Base-by-base conservation (phyloP, 2,888 invertebrate species). In the Acronicta aceris region DNA sequence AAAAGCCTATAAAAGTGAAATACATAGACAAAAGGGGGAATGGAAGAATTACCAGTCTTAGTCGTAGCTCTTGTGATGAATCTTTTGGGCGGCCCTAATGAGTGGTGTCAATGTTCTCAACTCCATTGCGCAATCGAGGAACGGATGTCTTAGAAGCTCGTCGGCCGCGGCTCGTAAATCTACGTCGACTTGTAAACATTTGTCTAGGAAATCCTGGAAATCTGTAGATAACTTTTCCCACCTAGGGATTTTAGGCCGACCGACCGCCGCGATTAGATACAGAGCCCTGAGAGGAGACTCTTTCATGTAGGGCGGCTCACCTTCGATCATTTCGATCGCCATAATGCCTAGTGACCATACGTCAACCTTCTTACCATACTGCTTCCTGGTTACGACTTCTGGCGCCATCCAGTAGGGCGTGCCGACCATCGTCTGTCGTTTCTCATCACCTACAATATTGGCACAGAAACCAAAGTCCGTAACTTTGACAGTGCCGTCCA, bases 321-420 rank as follows among this genome's bases (percentile, higher is more conserved):
- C 99, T 87, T 99, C 99, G 53, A 99, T 97, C 95, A 95, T 95
- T 92, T 98, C 98, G 59, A 99, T 98, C 0, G 98, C 98, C 99
- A 99, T 99, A 67, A 99, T 99, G n/a, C 99, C 99, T 59, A 99
- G 95, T 0, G 98, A 98, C 98, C 98, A 98, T 41, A 98, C 97
- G 85, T 98, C 98, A 0, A 98, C 97, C 81, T 98, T 98, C 84
- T 98, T 98, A 10, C 98, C 99, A 79, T 99, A 99, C 79, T 98
- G 97, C 84, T 99, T 98, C 68, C 98, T 95, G 0, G 98, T 98
- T 0, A 98, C 98, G 0, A 98, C 98, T 89, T 98, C 98, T 0
- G 99, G 99, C 0, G 99, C 98, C 99, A 99, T 99, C 99, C 99
- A 99, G 83, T 98, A 99, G 0, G 99, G 99, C 0, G 99, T 99